Evolutionary conservation across 1,140 invertebrate genomes (phyloP).

Genomic region (Lutraria rhynchaena): DNA sequence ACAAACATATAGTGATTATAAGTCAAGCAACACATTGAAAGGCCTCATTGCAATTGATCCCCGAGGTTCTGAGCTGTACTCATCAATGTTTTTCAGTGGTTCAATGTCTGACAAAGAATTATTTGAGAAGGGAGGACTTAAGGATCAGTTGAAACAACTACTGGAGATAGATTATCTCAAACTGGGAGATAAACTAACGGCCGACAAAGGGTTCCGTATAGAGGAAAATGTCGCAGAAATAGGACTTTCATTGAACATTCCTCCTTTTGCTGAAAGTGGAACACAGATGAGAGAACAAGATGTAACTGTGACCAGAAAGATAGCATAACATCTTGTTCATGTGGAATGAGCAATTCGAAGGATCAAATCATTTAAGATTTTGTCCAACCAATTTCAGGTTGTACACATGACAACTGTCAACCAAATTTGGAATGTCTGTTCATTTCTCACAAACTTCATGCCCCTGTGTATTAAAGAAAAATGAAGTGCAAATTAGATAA

Average conservation of each 20-base stretch:
- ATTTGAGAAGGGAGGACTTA: not conserved
- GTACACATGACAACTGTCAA: not conserved
- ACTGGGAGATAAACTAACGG: not conserved
- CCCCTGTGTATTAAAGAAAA: too few relatives aligned
- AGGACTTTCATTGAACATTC: not conserved
- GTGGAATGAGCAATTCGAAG: not conserved
- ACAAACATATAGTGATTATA: not conserved
- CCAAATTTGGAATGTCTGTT: too few relatives aligned
- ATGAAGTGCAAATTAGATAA: too few relatives aligned
- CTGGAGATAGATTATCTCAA: not conserved
- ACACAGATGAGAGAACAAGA: not conserved
- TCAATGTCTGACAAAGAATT: slow-evolving; percentile 5
- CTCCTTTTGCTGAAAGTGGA: not conserved
- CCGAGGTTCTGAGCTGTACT: not conserved
- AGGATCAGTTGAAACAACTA: not conserved
- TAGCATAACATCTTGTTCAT: slow-evolving; percentile 9
- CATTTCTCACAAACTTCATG: too few relatives aligned
- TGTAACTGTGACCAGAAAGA: not conserved
- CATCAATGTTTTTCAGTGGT: slow-evolving; percentile 2
- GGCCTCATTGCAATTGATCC: not conserved
- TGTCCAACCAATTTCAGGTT: not conserved
- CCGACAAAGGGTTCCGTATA: not conserved
- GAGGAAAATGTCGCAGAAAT: not conserved
- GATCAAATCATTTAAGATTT: not conserved
- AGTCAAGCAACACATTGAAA: slow-evolving; percentile 9